Percentiles rank a stretch among this genome's conserved stretches.
These are phyloP conservation scores for Odobenus rosmarus DNA, from an alignment of 2,113 vertebrate genomes.

Conservation along the genomic window DNA sequence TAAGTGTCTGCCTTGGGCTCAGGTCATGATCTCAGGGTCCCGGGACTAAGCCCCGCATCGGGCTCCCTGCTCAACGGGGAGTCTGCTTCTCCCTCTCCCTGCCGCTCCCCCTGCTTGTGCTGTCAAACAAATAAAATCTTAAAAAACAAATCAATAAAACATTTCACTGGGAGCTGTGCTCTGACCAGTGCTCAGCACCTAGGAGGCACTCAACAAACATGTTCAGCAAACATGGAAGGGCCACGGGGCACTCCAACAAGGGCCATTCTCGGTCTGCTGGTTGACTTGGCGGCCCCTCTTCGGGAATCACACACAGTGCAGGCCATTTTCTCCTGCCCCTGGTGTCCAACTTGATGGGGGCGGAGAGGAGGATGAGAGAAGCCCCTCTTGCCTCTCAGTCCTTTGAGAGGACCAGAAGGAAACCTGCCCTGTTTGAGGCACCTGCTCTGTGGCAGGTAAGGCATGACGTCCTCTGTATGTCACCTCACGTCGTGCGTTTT, in stretches of 20 bases:
- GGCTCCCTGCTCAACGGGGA: not conserved
- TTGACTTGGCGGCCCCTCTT: not conserved
- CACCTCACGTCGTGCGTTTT: not conserved
- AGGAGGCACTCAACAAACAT: not conserved
- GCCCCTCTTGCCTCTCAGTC: not conserved
- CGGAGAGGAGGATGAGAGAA: not conserved
- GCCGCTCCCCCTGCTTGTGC: not conserved
- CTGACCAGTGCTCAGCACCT: not conserved
- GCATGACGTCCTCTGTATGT: not conserved
- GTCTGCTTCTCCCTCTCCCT: not conserved
- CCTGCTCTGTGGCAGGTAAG: not conserved
- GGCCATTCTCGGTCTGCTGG: not conserved
- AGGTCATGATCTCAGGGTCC: not conserved
- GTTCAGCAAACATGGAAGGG: not conserved
- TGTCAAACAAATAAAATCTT: not conserved
- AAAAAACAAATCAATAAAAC: not conserved
- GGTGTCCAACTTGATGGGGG: not conserved
- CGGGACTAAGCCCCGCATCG: not conserved
- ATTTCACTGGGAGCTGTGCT: not conserved
- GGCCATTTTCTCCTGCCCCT: not conserved
- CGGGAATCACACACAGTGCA: not conserved
- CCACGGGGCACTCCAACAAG: not conserved
- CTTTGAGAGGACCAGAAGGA: not conserved
- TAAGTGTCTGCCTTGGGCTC: not conserved
- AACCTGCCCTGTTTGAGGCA: not conserved